phyloP scores from a whole-genome alignment of 2,888 invertebrate genomes.

The Hydrotaea cyrtoneurina region DNA sequence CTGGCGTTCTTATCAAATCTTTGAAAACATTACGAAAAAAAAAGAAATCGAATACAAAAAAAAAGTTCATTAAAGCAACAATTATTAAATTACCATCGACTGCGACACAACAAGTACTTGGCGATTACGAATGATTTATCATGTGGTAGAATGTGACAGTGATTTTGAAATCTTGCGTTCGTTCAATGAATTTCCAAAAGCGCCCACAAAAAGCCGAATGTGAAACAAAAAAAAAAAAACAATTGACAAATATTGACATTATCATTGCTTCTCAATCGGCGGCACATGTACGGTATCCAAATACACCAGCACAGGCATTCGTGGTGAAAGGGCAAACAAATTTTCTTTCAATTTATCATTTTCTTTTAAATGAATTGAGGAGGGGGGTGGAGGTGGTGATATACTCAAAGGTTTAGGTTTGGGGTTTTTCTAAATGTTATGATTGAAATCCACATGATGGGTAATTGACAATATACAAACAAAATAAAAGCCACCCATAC shows the following conservation, averaged over 20 bases:
- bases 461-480: constrained; percentile 14
- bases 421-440: no score
- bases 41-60: no score
- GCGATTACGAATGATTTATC: constrained; percentile 49
- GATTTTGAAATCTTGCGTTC: constrained; percentile 8
- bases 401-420: no score
- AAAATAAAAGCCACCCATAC: not conserved
- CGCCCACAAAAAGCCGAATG: not conserved
- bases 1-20: constrained; percentile 39
- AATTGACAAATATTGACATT: constrained; percentile 26
- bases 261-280: constrained; percentile 16
- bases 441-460: not conserved
- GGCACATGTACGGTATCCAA: not conserved
- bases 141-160: constrained; percentile 45
- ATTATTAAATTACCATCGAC: not conserved
- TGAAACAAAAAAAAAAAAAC: constrained; percentile 17
- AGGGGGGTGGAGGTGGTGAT: no score
- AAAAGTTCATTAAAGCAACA: not conserved
- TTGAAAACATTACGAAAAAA: constrained; percentile 21
- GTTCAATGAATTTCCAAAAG: not conserved
- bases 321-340: not conserved
- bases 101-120: constrained; percentile 40
- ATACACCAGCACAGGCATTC: not conserved
- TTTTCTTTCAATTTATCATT: constrained; percentile 28
- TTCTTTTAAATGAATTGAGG: not conserved